Evolutionary conservation across 2,113 vertebrate species (phyloP), one percentile per base, ranked within the genome.

Genomic region (Bufo bufo): DNA sequence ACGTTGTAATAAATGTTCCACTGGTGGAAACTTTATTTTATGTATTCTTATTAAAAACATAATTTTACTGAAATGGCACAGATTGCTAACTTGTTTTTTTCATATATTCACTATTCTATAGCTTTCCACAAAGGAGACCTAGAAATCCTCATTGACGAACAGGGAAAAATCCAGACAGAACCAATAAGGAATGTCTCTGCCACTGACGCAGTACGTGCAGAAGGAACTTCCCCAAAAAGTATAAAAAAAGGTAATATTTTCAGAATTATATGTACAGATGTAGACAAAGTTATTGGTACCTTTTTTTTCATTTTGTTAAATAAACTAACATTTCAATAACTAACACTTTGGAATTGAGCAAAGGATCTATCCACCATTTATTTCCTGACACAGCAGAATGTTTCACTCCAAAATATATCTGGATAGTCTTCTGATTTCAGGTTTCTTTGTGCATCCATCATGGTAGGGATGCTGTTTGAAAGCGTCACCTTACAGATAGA

Each of bases 71-170:
- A 65, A n/a, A 65, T n/a, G 5, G 61, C 17, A 65, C 61, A 65
- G 61, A 65, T 69, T 69, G 12, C 10, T 69, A 69, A 1, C 8
- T 71, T 43, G 14, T 4, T 66, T 23, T 72, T n/a, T 65, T 65
- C 66, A 47, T 49, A 8, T 75, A 49, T 74, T 56, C 77, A n/a
- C 49, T 52, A 47, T 23, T 77, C 58, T 43, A 33, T 52, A 89
- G 87, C 72, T 83, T 89, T 84, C 63, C 81, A 82, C 16, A 89
- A 89, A 84, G 87, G 87, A 89, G 87, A 89, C 61, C 59, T 89
- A 61, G 87, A 89, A 77, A 83, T 89, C 77, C 87, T 89, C 47
- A 89, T 89, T 74, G 87, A 89, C 49, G 87, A 89, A 77, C 87
- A 89, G 50, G 87, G 87, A 4, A 89, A 89, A 20, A 89, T 89